Evolutionary conservation across 2,888 invertebrate species (phyloP), one percentile per base, ranked within the genome.

Genomic region (Dione vanillae): DNA sequence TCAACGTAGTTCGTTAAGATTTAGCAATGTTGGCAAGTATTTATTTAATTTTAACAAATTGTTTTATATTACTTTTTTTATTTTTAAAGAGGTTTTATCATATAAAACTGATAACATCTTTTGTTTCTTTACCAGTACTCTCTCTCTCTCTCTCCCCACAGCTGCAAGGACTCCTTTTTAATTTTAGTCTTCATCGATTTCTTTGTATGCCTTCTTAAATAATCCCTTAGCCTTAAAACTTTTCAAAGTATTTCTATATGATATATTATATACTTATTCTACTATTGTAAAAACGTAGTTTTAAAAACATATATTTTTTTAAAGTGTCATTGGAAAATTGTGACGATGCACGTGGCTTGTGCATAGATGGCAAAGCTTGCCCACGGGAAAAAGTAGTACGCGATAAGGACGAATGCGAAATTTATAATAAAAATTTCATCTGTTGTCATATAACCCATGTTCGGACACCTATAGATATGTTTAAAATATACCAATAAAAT

Each of bases 361-460:
- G 87, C 69, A 75, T 85, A 3, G 67, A 74, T 11, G 79, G 74
- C 27, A 70, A 35, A 0, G 80, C 81, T 0, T 87, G 87, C 56
- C 82, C 82, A 0, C 78, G 76, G 75, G 45, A 74, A 2, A 78
- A 72, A 20, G 37, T 86, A 11, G 59, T 84, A n/a, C 16, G 45
- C 0, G 80, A 69, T 2, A 35, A 58, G 0, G 76, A 76, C 5
- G 69, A 75, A 27, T 86, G 87, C 64, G 68, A 79, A 16, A 45
- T 70, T 1, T 41, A 78, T 40, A 59, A 70, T 9, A 74, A 67
- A 1, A 70, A 78, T 73, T 74, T 72, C 43, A 75, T 86, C 3
- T 87, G 86, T 69, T 87, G 87, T 71, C 65, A 69, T 14, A 79
- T 83, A 6, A 69, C 76, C 0, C 75, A 72, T 9, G 74, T 78